These are phyloP conservation scores for Helobdella robusta DNA, from an alignment of 2,888 invertebrate genomes.

Conservation along the genomic window DNA sequence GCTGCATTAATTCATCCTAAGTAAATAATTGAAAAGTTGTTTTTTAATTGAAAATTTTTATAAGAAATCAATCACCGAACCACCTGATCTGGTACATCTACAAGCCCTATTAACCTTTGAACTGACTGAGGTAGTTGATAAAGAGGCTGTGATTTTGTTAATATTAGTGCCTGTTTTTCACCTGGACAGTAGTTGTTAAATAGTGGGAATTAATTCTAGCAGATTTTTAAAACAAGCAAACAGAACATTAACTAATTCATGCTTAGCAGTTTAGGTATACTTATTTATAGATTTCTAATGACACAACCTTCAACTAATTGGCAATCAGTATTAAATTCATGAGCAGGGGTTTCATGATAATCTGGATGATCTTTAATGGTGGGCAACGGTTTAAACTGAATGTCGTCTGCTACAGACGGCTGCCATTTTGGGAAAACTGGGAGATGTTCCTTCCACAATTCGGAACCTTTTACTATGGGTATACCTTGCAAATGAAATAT, in stretches of 20 bases:
- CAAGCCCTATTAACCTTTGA: constrained; percentile 35
- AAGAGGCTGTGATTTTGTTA: constrained; percentile 61
- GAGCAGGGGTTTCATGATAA: constrained; percentile 58
- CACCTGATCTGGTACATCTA: constrained; percentile 37
- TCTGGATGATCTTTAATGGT: constrained; percentile 33
- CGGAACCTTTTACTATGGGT: constrained; percentile 1
- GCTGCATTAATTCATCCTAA: constrained; percentile 40
- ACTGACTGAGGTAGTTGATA: constrained; percentile 43
- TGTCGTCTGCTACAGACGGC: constrained; percentile 34
- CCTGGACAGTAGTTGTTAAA: constrained; percentile 55
- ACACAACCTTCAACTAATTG: constrained; percentile 34
- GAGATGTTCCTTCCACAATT: constrained; percentile 4
- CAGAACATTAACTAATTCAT: too few relatives aligned
- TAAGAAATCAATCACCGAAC: too few relatives aligned
- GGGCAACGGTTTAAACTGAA: constrained; percentile 30
- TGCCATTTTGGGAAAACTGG: constrained; percentile 26
- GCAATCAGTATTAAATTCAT: constrained; percentile 30
- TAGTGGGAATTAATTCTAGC: too few relatives aligned
- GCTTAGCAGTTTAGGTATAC: too few relatives aligned
- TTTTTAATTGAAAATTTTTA: not conserved
- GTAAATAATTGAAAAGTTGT: constrained; percentile 3
- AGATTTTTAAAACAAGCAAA: too few relatives aligned
- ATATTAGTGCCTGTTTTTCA: constrained; percentile 65
- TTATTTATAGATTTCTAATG: too few relatives aligned
- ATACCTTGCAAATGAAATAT: too few relatives aligned